phyloP scores from a whole-genome alignment of 1,140 invertebrate genomes.

The Heterodera carotae region DNA sequence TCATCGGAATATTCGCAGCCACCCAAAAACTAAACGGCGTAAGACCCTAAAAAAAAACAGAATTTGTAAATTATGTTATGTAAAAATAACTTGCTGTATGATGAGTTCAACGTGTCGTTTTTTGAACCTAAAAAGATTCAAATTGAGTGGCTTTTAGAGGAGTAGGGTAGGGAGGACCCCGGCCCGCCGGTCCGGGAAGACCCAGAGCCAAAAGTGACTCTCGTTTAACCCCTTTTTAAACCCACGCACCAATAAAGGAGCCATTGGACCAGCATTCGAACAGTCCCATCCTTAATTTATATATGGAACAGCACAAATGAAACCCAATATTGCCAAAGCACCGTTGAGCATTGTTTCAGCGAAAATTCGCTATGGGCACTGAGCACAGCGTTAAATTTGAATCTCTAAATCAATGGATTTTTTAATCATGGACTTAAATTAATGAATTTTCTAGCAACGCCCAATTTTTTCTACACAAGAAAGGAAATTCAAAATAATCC shows the following conservation, averaged over 20 bases:
- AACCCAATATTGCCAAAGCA: slow-evolving; percentile 4
- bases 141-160: too few relatives aligned
- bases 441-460: too few relatives aligned
- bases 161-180: too few relatives aligned
- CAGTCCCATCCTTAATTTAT: slow-evolving; percentile 5
- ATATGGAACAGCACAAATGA: background rate
- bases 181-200: too few relatives aligned
- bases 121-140: slow-evolving; percentile 23
- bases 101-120: slow-evolving; percentile 23
- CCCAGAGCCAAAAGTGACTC: too few relatives aligned
- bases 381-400: slow-evolving; percentile 1
- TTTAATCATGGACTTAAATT: background rate
- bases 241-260: slow-evolving; percentile 25
- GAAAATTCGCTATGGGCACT: slow-evolving; percentile 9
- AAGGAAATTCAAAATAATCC: too few relatives aligned
- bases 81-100: slow-evolving; percentile 14
- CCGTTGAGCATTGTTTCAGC: slow-evolving; percentile 22
- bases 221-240: too few relatives aligned
- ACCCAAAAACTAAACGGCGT: slow-evolving; percentile 39
- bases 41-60: slow-evolving; percentile 15
- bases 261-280: slow-evolving; percentile 12
- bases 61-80: background rate
- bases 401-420: background rate
- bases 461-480: too few relatives aligned
- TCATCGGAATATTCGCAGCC: slow-evolving; percentile 30